Conservation (phyloP, 2,113 vertebrate genomes). For the Perccottus glenii region DNA sequence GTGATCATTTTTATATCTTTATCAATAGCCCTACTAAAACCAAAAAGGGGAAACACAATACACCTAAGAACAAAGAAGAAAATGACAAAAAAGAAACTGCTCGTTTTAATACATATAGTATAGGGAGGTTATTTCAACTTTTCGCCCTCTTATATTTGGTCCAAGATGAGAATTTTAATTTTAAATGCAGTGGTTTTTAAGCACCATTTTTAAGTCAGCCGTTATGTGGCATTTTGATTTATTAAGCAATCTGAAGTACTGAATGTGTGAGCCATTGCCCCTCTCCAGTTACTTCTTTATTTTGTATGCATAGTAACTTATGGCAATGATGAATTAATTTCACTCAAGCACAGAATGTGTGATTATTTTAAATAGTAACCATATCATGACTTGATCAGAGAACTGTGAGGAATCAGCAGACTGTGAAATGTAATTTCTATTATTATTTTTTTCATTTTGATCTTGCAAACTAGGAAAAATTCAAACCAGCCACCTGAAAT, state of each 20-base stretch:
- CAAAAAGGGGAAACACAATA: conserved; percentile 47
- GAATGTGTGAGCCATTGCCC: conserved; percentile 79
- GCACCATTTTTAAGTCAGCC: conserved; percentile 63
- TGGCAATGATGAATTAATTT: conserved; percentile 94
- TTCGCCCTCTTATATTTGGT: conserved; percentile 25
- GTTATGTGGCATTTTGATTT: conserved; percentile 93
- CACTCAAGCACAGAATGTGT: conserved; percentile 87
- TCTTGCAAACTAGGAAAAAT: conserved; percentile 58
- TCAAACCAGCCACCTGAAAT: conserved; percentile 66
- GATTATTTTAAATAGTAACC: conserved; percentile 85
- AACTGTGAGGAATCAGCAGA: conserved; percentile 72
- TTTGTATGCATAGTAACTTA: conserved; percentile 85
- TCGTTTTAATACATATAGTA: neutral
- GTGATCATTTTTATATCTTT: conserved; percentile 56
- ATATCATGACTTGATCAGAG: conserved; percentile 78
- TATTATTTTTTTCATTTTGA: conserved; percentile 62
- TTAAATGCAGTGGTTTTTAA: conserved; percentile 31
- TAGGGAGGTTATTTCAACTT: conserved; percentile 26
- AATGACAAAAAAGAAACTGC: conserved; percentile 28
- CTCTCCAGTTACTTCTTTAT: conserved; percentile 78
- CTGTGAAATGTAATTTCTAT: conserved; percentile 73
- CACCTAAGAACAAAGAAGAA: conserved; percentile 40
- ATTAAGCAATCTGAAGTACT: conserved; percentile 89
- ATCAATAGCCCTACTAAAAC: conserved; percentile 27
- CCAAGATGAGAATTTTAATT: conserved; percentile 40